Evolutionary conservation across 1,140 invertebrate species (phyloP).

Genomic region (Tetramorium alpestre): DNA sequence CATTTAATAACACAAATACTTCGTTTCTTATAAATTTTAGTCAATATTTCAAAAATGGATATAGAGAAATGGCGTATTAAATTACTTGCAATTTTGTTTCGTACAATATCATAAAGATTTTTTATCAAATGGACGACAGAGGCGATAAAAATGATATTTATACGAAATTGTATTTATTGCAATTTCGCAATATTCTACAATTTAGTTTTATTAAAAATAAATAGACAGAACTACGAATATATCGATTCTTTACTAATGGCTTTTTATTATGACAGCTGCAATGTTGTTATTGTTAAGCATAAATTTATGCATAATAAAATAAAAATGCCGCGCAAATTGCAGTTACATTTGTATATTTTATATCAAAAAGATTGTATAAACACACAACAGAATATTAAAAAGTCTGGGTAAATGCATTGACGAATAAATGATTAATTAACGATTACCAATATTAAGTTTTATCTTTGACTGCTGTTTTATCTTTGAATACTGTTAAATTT

Average conservation of each 20-base stretch:
- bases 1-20: not conserved
- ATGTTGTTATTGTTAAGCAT: not conserved
- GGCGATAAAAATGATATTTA: slow-evolving; percentile 2
- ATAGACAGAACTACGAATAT: slow-evolving; percentile 3
- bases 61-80: not conserved
- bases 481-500: not conserved
- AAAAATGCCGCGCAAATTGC: not conserved
- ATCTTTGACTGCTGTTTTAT: not conserved
- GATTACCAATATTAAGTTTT: not conserved
- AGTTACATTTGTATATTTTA: slow-evolving; percentile 13
- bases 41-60: slow-evolving; percentile 12
- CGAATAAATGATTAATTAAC: not conserved
- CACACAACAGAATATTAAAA: not conserved
- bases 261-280: not conserved
- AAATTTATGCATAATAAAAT: not conserved
- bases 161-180: slow-evolving; percentile 20
- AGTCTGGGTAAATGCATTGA: not conserved
- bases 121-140: not conserved
- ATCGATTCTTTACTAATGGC: slow-evolving; percentile 16
- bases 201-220: slow-evolving; percentile 20
- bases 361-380: not conserved
- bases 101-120: not conserved
- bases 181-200: slow-evolving; percentile 26
- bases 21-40: not conserved
- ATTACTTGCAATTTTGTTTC: not conserved